Evolutionary conservation across 2,888 invertebrate genomes (phyloP).

Genomic region (Scaptomyza caliginosa): DNA sequence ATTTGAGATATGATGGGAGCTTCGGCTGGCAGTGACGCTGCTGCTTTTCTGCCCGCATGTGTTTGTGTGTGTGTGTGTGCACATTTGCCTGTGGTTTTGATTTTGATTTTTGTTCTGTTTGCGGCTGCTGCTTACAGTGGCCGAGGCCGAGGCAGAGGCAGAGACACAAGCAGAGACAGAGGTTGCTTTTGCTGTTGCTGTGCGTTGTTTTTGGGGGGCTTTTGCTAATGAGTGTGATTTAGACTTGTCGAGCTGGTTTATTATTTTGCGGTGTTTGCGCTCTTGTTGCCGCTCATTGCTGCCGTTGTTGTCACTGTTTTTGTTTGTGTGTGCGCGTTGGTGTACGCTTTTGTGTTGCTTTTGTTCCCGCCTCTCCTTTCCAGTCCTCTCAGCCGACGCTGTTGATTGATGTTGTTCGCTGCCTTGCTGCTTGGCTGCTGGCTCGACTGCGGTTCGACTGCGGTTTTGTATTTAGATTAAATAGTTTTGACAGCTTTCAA

Average conservation of each 20-base stretch:
- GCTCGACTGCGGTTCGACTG: conserved; percentile 42
- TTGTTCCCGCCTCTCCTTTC: conserved; percentile 2
- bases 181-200: conserved; percentile 49
- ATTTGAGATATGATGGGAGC: conserved; percentile 76
- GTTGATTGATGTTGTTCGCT: conserved; percentile 47
- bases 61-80: conserved; percentile 25
- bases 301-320: conserved; percentile 33
- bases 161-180: conserved; percentile 21
- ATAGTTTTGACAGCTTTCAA: conserved; percentile 75
- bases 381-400: background rate
- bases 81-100: conserved; percentile 54
- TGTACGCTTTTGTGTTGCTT: conserved; percentile 73
- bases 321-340: conserved; percentile 59
- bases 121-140: conserved; percentile 28
- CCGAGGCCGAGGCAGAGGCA: conserved; percentile 13
- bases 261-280: conserved; percentile 80
- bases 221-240: conserved; percentile 80
- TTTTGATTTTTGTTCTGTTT: conserved; percentile 67
- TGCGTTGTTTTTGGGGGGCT: conserved; percentile 63
- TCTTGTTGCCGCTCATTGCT: conserved; percentile 65
- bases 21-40: conserved; percentile 37
- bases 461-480: conserved; percentile 71
- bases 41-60: conserved; percentile 18
- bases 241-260: conserved; percentile 79
- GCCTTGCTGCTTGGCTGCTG: conserved; percentile 4